Evolutionary conservation across 2,888 invertebrate genomes (phyloP).

Genomic region (Augiades crinisus): DNA sequence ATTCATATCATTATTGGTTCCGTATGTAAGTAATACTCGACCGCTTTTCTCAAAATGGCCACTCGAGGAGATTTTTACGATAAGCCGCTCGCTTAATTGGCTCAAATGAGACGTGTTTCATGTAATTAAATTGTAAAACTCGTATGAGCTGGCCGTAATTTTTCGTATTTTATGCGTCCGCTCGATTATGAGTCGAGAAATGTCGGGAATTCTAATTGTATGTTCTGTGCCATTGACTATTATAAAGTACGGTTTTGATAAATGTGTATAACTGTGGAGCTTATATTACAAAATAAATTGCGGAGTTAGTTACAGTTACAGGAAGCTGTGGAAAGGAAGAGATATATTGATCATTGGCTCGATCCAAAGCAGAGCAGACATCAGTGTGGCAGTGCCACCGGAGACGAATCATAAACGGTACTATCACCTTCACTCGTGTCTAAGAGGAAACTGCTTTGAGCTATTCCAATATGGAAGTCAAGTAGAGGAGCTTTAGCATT

Average conservation of each 20-base stretch:
- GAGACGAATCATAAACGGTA: no score
- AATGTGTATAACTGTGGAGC: no score
- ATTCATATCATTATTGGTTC: constrained; percentile 30
- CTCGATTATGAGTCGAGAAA: constrained; percentile 6
- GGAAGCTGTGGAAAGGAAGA: no score
- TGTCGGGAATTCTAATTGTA: constrained; percentile 8
- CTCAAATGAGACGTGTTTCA: constrained; percentile 15
- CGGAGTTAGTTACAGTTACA: no score
- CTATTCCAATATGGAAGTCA: no score
- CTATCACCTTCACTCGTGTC: no score
- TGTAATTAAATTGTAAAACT: constrained; percentile 26
- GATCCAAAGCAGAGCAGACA: no score
- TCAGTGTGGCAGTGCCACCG: no score
- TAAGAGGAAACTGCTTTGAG: no score
- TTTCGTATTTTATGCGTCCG: constrained; percentile 24
- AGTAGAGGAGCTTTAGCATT: no score
- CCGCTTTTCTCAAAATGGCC: constrained; percentile 31
- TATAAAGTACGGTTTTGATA: background rate
- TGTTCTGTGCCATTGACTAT: background rate
- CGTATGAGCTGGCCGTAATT: constrained; percentile 17
- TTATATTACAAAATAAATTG: no score
- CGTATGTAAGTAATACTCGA: constrained; percentile 26
- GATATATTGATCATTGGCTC: no score
- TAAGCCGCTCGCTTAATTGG: constrained; percentile 25
- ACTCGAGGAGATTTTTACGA: constrained; percentile 34